Evolutionary conservation across 2,888 invertebrate species (phyloP), one percentile per base, ranked within the genome.

Genomic region (Drosophila anomelani): DNA sequence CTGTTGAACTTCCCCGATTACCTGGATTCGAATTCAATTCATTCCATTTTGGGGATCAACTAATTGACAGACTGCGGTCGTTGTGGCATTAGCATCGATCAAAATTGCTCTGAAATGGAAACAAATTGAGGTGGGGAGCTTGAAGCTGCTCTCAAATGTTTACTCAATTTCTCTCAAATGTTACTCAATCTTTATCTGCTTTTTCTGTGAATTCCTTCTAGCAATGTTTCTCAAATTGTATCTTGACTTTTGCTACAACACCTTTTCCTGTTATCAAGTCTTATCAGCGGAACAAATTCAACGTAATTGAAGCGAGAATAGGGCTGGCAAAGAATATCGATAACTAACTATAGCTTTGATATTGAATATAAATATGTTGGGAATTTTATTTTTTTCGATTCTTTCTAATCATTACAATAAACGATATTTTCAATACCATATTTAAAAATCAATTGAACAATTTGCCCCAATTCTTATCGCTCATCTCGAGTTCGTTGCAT

Each of bases 1-100:
- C 47, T 68, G 47, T 46, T 23, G 49, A 68, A 56, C 29, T 56
- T 68, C 68, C 68, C 56, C 67, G 41, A 56, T 34, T 64, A 38
- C 17, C 66, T 38, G 38, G 32, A 54, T n/a, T 17, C 15, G 9
- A 20, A 43, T 23, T 20, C 15, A 23, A 13, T 20, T 4, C 12
- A 23, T 12, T 17, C 36, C 68, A 43, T 49, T 68, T 68, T 12
- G 41, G 68, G 47, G 2, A 23, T 49, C 47, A 56, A 49, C 26
- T 68, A 56, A 68, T 68, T 68, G 44, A 20, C 36, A 29, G 29
- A 12, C 44, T 51, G 64, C 63, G 63, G 64, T 56, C 13, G 32
- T 8, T 15, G n/a, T 5, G n/a, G 49, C 23, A 68, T 68, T 67
- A 41, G 41, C 67, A 49, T 41, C 7, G 38, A 29, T 38, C 34